Evolutionary conservation across 2,797 vertebrate species (phyloP), one percentile per base, ranked within the genome.

Genomic region (Salmo trutta): DNA sequence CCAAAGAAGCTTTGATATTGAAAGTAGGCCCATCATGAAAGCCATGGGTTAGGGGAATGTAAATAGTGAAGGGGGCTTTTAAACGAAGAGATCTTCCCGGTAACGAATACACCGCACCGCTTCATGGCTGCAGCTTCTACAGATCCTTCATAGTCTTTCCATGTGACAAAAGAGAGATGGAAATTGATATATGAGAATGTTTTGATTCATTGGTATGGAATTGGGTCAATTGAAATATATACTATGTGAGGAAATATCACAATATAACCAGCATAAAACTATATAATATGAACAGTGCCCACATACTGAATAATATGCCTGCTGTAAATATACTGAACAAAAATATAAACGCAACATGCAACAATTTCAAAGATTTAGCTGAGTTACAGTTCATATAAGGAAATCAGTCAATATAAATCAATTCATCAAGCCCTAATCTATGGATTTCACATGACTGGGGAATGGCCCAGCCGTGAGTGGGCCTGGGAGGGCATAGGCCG

Each of bases 1-100:
- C 89, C 83, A 91, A 90, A 91, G 90, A 71, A 85, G 88, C 93
- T 94, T 94, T 94, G 92, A 94, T 93, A 93, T 93, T 94, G 92
- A 94, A 94, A 94, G 90, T 85, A 93, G 92, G 86, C 87, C 86
- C 64, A 85, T 88, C 88, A 91, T 93, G 90, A 93, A 93, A 93
- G 91, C 88, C 84, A 24, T 75, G 84, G 86, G 75, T 92, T 90
- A 88, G 88, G 88, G 81, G 89, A 90, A 93, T 91, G 91, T 90
- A 93, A 92, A 94, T 91, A 89, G 88, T 41, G 41, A 41, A 41
- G 88, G 68, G 41, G 2, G 41, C 41, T 41, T 41, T 41, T 41
- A 41, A 41, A 41, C 2, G 8, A 41, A 41, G 8, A 91, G 88
- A 91, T 91, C 89, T 91, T 85, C 81, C 85, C 84, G 89, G 91